phyloP scores from a whole-genome alignment of 2,113 vertebrate species.

The Esox niger region DNA sequence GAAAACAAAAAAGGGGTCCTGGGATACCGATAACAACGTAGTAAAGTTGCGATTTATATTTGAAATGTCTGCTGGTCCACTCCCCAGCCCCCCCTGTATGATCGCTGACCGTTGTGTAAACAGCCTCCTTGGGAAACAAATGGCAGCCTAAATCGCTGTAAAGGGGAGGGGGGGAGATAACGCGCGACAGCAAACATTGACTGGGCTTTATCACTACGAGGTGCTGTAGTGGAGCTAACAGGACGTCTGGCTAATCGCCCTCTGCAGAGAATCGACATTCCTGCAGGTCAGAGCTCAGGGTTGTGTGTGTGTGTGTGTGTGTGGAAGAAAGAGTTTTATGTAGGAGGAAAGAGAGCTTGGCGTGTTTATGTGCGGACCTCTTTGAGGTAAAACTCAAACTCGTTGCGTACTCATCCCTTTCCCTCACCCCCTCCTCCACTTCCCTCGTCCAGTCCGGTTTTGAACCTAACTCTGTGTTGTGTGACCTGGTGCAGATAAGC shows the following conservation, averaged over 20 bases:
- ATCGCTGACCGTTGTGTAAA: slow-evolving; percentile 63
- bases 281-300: slow-evolving; percentile 64
- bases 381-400: slow-evolving; percentile 14
- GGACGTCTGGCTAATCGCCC: slow-evolving; percentile 56
- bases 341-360: slow-evolving; percentile 16
- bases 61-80: slow-evolving; percentile 40
- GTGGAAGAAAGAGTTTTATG: neutral
- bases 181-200: slow-evolving; percentile 72
- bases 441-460: neutral
- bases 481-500: slow-evolving; percentile 63
- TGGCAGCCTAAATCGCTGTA: slow-evolving; percentile 63
- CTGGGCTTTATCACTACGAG: slow-evolving; percentile 70
- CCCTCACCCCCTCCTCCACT: too few relatives aligned
- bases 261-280: slow-evolving; percentile 60
- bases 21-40: slow-evolving; percentile 46
- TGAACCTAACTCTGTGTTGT: slow-evolving; percentile 53
- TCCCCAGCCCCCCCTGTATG: slow-evolving; percentile 25
- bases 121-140: slow-evolving; percentile 65
- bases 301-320: slow-evolving; percentile 32
- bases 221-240: slow-evolving; percentile 59
- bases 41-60: slow-evolving; percentile 58
- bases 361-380: slow-evolving; percentile 46
- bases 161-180: slow-evolving; percentile 61
- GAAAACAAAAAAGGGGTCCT: slow-evolving; percentile 31
- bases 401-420: neutral